Base-by-base conservation (phyloP, 2,797 vertebrate species). In the Hyperoplus immaculatus region DNA sequence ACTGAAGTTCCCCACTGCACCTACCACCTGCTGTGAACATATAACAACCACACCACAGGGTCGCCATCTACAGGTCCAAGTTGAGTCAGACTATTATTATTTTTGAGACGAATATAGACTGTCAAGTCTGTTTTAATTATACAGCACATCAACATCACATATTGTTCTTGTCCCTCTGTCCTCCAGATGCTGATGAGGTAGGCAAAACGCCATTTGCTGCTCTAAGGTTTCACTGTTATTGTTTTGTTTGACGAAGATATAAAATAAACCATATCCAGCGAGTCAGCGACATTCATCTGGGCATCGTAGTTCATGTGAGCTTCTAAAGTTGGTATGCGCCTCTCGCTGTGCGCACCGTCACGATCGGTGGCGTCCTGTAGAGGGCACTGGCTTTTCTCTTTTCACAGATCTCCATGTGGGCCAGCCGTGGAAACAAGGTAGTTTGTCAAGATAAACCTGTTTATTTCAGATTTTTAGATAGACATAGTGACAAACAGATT, bases 341-440 rank as follows among this genome's bases (percentile, higher is more conserved):
- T 60, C 14, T 67, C 5, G 8, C 3, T 75, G 79, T 53, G 62
- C 3, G 8, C 38, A 59, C 14, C 16, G 46, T 61, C 77, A 74
- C 42, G 50, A n/a, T 63, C 75, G 56, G 16, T 9, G 57, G 6
- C 49, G 71, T 73, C 93, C 94, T 94, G 91, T 82, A 93, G 94
- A 93, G 92, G 91, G 93, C 92, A 89, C 89, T 92, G 87, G 82
- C 84, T 83, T 88, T 85, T 92, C 85, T 92, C 87, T 93, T 93
- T 90, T 92, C 66, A 78, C 62, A 66, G 56, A 50, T 67, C 54
- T 47, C 69, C 62, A 45, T 61, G 42, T 14, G 54, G 9, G 15
- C 16, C 38, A 51, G 16, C 36, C 14, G 3, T 14, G 36, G 38
- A 85, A 65, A 66, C 3, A 8, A 42, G 21, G 66, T 45, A 57